Evolutionary conservation across 2,113 vertebrate genomes (phyloP).

Genomic region (Pollachius pollachius): DNA sequence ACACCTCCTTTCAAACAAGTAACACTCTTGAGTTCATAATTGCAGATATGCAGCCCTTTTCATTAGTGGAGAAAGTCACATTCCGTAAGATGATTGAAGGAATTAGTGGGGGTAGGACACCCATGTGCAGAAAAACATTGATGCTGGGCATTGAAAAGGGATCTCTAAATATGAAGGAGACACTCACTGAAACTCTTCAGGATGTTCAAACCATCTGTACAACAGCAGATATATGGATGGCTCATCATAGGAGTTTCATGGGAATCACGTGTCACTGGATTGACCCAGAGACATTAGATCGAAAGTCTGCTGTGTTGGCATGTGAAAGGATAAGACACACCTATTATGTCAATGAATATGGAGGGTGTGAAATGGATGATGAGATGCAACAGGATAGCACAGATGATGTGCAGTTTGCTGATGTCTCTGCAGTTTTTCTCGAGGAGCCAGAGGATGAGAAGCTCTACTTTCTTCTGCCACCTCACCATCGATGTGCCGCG

Average conservation of each 20-base stretch:
- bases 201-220: not conserved
- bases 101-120: constrained; percentile 3
- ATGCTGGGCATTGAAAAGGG: not conserved
- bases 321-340: not conserved
- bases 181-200: not conserved
- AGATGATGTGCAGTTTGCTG: constrained; percentile 2
- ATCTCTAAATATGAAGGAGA: not conserved
- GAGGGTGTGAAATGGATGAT: no score
- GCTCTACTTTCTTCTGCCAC: not conserved
- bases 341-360: not conserved
- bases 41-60: not conserved
- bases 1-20: not conserved
- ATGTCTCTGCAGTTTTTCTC: not conserved
- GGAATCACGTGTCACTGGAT: constrained; percentile 5
- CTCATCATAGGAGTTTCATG: not conserved
- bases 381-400: not conserved
- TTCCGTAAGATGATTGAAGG: constrained; percentile 4
- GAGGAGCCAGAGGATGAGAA: not conserved
- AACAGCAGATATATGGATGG: not conserved
- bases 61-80: not conserved
- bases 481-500: constrained; percentile 1
- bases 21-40: not conserved
- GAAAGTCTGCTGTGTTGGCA: constrained; percentile 7
- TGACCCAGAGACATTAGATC: not conserved
- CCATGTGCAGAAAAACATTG: constrained; percentile 7